A percentile compares a stretch with the other conserved stretches of the same genome.
Conservation (phyloP, 2,797 vertebrate species). For the Forpus xanthops region DNA sequence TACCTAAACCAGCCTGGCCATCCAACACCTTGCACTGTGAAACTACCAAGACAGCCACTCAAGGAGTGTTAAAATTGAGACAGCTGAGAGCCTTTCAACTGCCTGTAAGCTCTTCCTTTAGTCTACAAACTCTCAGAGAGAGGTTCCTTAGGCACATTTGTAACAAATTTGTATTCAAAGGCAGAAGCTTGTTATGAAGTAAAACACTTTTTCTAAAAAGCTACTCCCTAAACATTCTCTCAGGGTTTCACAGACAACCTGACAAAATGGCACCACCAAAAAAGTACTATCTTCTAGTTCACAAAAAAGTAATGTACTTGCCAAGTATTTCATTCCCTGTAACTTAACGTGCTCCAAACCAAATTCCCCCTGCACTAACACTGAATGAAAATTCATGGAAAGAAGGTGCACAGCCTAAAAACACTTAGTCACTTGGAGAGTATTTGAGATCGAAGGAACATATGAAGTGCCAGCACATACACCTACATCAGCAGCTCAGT, state of each 20-base stretch:
- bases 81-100: neutral
- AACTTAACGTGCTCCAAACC: neutral
- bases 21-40: neutral
- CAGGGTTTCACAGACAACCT: neutral
- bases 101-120: neutral
- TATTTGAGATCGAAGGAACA: slow-evolving; percentile 11
- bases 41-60: neutral
- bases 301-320: neutral
- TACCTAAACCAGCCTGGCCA: neutral
- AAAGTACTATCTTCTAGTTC: neutral
- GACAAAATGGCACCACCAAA: neutral
- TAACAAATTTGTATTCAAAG: neutral
- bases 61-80: neutral
- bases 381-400: neutral
- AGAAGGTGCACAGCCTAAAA: neutral
- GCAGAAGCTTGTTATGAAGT: neutral
- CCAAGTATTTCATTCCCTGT: neutral
- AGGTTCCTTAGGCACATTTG: neutral
- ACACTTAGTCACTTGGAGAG: slow-evolving; percentile 39
- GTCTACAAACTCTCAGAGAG: neutral
- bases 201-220: neutral
- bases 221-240: neutral
- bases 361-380: neutral
- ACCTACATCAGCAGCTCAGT: slow-evolving; percentile 23
- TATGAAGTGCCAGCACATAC: slow-evolving; percentile 21